A percentile compares a stretch with the other conserved stretches of the same genome.
Evolutionary conservation across 2,888 invertebrate species (phyloP).

Genomic region (Biston stratarius): DNA sequence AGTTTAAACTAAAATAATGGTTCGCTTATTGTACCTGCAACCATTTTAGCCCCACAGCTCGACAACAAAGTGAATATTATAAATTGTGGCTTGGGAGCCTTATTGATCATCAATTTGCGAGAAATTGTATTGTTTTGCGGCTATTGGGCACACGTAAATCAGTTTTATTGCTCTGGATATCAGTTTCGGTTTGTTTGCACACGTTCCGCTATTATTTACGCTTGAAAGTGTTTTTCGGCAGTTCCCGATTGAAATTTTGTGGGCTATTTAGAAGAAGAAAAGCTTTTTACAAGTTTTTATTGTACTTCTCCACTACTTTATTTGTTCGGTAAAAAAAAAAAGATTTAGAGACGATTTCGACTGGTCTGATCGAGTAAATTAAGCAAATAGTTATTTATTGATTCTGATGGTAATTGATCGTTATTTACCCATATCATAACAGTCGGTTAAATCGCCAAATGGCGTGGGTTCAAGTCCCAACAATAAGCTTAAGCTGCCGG

Average conservation of each 20-base stretch:
- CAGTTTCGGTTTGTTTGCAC: conserved; percentile 48
- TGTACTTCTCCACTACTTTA: no score
- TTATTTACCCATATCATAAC: no score
- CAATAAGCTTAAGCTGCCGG: no score
- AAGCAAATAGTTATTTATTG: no score
- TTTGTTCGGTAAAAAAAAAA: no score
- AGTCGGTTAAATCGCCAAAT: no score
- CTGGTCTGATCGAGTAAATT: no score
- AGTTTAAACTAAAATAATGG: not conserved
- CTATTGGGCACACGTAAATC: conserved; percentile 52
- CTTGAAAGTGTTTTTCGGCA: conserved; percentile 24
- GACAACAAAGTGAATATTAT: conserved; percentile 24
- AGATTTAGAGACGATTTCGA: not conserved
- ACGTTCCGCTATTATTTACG: conserved; percentile 22
- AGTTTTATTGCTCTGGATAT: conserved; percentile 59
- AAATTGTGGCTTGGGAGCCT: conserved; percentile 40
- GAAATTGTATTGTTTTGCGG: conserved; percentile 57
- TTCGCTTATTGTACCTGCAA: not conserved
- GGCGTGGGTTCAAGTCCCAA: no score
- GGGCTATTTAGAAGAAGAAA: conserved; percentile 5
- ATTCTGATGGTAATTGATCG: no score
- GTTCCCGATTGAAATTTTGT: conserved; percentile 17
- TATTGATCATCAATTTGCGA: conserved; percentile 44
- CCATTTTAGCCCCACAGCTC: not conserved
- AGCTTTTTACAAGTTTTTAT: not conserved